Evolutionary conservation across 2,888 invertebrate species (phyloP).

Genomic region (Drosophila picticornis): DNA sequence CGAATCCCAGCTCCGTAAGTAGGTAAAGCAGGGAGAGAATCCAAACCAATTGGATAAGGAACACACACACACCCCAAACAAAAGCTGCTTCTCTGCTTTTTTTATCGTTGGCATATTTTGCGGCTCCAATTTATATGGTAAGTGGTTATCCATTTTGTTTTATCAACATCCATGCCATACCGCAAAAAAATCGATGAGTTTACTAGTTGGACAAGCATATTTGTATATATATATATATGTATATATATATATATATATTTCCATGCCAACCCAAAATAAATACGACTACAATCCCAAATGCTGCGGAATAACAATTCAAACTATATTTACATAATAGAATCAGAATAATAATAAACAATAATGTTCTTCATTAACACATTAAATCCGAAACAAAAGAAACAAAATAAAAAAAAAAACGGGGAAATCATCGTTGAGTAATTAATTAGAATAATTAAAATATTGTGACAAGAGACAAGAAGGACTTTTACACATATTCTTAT

Average conservation of each 20-base stretch:
- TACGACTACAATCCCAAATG: slow-evolving; percentile 22
- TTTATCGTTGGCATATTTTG: slow-evolving; percentile 71
- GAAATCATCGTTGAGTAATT: slow-evolving; percentile 10
- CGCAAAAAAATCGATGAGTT: slow-evolving; percentile 65
- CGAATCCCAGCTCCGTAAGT: slow-evolving; percentile 33
- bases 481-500: slow-evolving; percentile 6
- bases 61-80: slow-evolving; percentile 29
- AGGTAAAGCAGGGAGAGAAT: slow-evolving; percentile 38
- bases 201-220: slow-evolving; percentile 47
- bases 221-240: not conserved
- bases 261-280: slow-evolving; percentile 58
- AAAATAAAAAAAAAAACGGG: not conserved
- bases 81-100: slow-evolving; percentile 32
- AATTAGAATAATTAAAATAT: slow-evolving; percentile 27
- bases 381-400: not conserved
- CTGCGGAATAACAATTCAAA: slow-evolving; percentile 73
- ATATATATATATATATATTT: slow-evolving; percentile 40
- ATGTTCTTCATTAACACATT: slow-evolving; percentile 15
- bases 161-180: slow-evolving; percentile 48
- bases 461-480: slow-evolving; percentile 18
- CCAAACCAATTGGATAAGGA: slow-evolving; percentile 53
- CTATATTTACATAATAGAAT: slow-evolving; percentile 71
- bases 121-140: slow-evolving; percentile 77
- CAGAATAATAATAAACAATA: slow-evolving; percentile 41
- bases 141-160: slow-evolving; percentile 69